These are phyloP conservation scores for Diabrotica virgifera DNA, from an alignment of 1,140 invertebrate species.

Conservation along the genomic window DNA sequence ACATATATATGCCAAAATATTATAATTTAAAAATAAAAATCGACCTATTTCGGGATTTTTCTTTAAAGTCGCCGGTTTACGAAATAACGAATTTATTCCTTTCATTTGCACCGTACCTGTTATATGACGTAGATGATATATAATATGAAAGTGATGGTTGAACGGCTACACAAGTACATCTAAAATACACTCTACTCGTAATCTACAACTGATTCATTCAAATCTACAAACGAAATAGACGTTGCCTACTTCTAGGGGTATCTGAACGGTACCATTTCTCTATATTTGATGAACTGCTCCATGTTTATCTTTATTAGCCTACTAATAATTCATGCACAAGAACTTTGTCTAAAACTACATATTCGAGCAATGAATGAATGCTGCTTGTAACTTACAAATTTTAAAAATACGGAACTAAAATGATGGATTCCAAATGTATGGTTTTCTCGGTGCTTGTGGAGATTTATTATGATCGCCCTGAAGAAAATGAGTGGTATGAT, in stretches of 20 bases:
- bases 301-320: not conserved
- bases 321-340: not conserved
- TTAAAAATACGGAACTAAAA: conserved; percentile 25
- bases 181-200: too few relatives aligned
- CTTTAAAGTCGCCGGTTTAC: too few relatives aligned
- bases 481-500: conserved; percentile 4
- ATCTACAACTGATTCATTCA: too few relatives aligned
- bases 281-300: not conserved
- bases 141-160: too few relatives aligned
- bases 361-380: not conserved
- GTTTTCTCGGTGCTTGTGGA: conserved; percentile 27
- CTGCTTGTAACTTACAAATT: conserved; percentile 5
- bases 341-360: not conserved
- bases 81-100: too few relatives aligned
- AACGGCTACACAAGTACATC: too few relatives aligned
- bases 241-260: not conserved
- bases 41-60: too few relatives aligned
- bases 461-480: conserved; percentile 3
- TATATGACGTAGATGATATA: too few relatives aligned
- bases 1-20: too few relatives aligned
- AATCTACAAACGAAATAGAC: too few relatives aligned
- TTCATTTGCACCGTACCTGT: too few relatives aligned
- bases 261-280: not conserved
- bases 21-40: too few relatives aligned
- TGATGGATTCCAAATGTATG: conserved; percentile 40